Conservation (phyloP, 2,888 invertebrate genomes). For the Sinohyriopsis cumingii region DNA sequence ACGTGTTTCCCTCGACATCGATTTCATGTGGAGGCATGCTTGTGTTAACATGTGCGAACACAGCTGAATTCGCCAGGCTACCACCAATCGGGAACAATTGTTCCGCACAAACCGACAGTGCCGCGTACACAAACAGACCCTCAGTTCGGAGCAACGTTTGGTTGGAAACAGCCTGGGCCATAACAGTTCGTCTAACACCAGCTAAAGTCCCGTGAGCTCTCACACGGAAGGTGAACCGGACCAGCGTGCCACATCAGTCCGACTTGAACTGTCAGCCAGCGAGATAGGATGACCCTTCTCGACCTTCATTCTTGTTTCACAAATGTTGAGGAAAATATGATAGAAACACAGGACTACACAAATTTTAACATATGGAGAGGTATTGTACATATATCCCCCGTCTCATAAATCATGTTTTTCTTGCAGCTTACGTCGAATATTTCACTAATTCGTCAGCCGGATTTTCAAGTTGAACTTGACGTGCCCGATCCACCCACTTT, state of each 20-base stretch:
- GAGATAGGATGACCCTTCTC: slow-evolving; percentile 59
- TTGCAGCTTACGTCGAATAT: neutral
- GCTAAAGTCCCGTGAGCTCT: slow-evolving; percentile 5
- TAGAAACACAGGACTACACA: slow-evolving; percentile 50
- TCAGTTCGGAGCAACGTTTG: slow-evolving; percentile 45
- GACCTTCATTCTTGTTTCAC: slow-evolving; percentile 59
- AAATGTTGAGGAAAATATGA: slow-evolving; percentile 55
- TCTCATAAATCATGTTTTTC: slow-evolving; percentile 7
- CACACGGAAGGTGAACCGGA: slow-evolving; percentile 21
- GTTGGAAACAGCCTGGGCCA: slow-evolving; percentile 39
- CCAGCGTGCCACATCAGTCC: slow-evolving; percentile 30
- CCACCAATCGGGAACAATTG: slow-evolving; percentile 51
- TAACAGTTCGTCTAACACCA: slow-evolving; percentile 14
- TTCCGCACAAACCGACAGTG: slow-evolving; percentile 34
- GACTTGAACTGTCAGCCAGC: slow-evolving; percentile 36
- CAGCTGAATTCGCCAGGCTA: slow-evolving; percentile 28
- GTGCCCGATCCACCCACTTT: slow-evolving; percentile 16
- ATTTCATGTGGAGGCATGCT: slow-evolving; percentile 64
- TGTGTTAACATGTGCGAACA: slow-evolving; percentile 60
- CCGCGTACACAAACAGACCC: slow-evolving; percentile 38
- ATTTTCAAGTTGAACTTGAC: slow-evolving; percentile 1
- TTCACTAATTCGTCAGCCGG: neutral
- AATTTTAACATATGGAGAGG: slow-evolving; percentile 61
- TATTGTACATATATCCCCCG: slow-evolving; percentile 27
- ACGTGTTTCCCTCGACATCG: slow-evolving; percentile 48